Conservation (phyloP, 2,113 vertebrate genomes). For the Butorides virescens region DNA sequence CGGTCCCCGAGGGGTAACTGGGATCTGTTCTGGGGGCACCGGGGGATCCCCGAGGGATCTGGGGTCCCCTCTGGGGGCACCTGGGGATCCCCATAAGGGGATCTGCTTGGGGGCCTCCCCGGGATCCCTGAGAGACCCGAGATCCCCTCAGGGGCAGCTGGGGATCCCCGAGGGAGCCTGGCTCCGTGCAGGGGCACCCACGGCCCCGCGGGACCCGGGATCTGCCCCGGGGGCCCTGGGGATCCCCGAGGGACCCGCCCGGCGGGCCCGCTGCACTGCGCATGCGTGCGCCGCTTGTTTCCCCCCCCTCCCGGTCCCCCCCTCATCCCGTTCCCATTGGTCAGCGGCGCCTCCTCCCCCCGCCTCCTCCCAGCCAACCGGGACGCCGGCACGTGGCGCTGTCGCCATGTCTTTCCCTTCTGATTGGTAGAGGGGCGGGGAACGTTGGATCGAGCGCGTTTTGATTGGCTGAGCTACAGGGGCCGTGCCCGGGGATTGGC, state of each 20-base stretch:
- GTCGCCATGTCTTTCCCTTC: fast-evolving
- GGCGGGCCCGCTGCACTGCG: background rate
- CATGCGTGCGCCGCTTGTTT: background rate
- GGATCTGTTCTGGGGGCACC: too few relatives aligned
- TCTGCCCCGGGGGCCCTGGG: too few relatives aligned
- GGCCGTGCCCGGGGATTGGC: background rate
- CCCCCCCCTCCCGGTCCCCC: fast-evolving
- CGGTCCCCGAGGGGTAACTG: too few relatives aligned
- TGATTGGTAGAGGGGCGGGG: background rate
- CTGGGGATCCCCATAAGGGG: background rate
- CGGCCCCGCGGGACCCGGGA: background rate
- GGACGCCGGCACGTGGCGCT: fast-evolving
- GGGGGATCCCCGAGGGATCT: too few relatives aligned
- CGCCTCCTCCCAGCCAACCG: background rate
- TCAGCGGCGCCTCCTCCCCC: fast-evolving
- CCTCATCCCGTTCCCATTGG: background rate
- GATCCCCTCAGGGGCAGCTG: too few relatives aligned
- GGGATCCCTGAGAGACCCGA: background rate
- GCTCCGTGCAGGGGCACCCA: too few relatives aligned
- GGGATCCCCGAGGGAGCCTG: background rate
- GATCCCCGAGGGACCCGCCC: background rate
- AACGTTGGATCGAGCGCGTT: fast-evolving
- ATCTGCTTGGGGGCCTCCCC: too few relatives aligned
- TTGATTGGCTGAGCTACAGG: background rate
- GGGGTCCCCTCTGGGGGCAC: background rate